Evolutionary conservation across 2,888 invertebrate species (phyloP), one percentile per base, ranked within the genome.

Genomic region (Andrena haemorrhoa): DNA sequence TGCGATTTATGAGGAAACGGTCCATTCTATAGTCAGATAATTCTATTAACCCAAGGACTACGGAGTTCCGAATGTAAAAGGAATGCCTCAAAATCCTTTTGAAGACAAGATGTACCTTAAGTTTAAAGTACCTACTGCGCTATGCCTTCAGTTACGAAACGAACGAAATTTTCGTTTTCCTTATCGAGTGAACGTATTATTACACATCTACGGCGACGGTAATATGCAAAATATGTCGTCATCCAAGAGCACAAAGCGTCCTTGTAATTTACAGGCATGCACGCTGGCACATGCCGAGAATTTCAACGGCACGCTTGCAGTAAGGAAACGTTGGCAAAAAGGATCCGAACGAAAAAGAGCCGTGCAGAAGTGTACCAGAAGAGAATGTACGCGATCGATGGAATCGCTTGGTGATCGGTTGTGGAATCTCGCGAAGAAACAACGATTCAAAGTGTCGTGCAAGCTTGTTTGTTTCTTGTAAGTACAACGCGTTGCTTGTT

Each of bases 181-280:
- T 33, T 60, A 6, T 49, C 8, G 12, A 31, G 31, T 10, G n/a
- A 20, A 26, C 12, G 31, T 20, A 8, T 64, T 51, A 73, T 60
- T 31, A 4, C 7, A 53, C 20, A 29, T 6, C 3, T 0, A 5
- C 20, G 16, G 7, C 12, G 12, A 1, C 20, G 65, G 70, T 73
- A 51, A 63, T n/a, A 73, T 81, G 61, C 75, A 63, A 51, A 70
- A 66, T 79, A 51, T 16, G 60, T 56, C 49, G 63, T 4, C 56
- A 31, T 60, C 49, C 70, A 82, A 85, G 66, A 75, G 73, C 70
- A 53, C 56, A 16, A 7, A 23, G 20, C 33, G 75, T 70, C 86
- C 82, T 85, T 85, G 73, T 60, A 51, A 73, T 85, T 69, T 73
- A 72, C 53, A 49, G 12, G 49, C 68, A 64, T 51, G 70, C 35